Conservation (phyloP, 2,113 vertebrate species). For the Bambusicola thoracicus region DNA sequence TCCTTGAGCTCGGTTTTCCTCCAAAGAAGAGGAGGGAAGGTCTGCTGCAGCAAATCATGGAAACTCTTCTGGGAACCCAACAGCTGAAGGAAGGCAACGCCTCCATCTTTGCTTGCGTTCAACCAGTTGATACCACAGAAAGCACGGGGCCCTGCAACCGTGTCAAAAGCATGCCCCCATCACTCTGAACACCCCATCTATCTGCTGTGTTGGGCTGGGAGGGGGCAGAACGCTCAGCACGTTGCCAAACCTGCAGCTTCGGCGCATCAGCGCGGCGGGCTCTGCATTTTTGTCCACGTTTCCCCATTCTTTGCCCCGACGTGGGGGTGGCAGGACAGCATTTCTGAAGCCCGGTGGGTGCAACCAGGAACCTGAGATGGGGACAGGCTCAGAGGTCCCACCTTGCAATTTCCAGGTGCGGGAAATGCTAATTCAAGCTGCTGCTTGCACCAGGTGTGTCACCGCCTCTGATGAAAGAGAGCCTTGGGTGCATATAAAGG, state of each 20-base stretch:
- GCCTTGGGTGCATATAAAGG: neutral
- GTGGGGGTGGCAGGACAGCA: neutral
- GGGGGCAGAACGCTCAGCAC: accelerated
- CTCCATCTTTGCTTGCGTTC: accelerated
- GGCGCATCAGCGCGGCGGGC: accelerated
- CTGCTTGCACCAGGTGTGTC: conserved; percentile 28
- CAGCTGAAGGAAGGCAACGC: accelerated
- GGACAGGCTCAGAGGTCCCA: conserved; percentile 18
- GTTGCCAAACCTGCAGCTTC: neutral
- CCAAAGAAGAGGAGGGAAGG: neutral
- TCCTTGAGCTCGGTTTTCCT: neutral
- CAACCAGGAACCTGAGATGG: conserved; percentile 18
- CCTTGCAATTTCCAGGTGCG: conserved; percentile 19
- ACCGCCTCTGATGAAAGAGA: conserved; percentile 17
- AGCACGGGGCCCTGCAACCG: accelerated
- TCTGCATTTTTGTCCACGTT: accelerated
- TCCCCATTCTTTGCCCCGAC: neutral
- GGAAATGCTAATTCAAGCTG: neutral
- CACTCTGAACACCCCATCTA: accelerated
- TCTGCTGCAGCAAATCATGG: neutral
- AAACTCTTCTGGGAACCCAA: neutral
- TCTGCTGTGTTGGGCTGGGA: accelerated
- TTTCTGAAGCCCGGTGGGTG: neutral
- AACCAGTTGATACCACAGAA: accelerated
- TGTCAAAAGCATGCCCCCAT: accelerated